phyloP scores from a whole-genome alignment of 1,140 invertebrate species.

The Ostrea denselamellosa region DNA sequence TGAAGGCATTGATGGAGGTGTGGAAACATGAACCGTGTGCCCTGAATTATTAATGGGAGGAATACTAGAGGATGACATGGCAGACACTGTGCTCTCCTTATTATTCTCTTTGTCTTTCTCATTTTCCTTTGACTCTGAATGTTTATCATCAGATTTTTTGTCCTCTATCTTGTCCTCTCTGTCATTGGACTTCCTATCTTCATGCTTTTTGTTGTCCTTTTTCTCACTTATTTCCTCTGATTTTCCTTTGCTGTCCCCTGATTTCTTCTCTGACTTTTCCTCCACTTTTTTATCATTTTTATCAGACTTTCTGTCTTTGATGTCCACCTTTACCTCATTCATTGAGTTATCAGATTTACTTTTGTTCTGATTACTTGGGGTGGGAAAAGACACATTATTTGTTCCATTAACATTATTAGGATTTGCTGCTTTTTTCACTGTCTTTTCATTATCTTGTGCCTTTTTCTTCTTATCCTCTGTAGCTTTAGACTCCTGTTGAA shows the following conservation, averaged over 20 bases:
- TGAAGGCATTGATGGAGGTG: slow-evolving; percentile 62
- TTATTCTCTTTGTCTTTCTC: slow-evolving; percentile 59
- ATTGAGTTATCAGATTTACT: slow-evolving; percentile 50
- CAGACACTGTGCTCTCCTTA: slow-evolving; percentile 43
- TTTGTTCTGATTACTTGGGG: slow-evolving; percentile 47
- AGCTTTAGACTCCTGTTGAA: slow-evolving; percentile 49
- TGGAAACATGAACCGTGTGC: slow-evolving; percentile 60
- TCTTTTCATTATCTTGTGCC: slow-evolving; percentile 49
- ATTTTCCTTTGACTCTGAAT: slow-evolving; percentile 39
- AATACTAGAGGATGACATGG: slow-evolving; percentile 58
- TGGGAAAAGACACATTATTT: slow-evolving; percentile 50
- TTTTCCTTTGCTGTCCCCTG: slow-evolving; percentile 44
- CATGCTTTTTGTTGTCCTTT: slow-evolving; percentile 33
- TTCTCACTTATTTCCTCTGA: slow-evolving; percentile 43
- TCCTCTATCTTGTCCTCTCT: slow-evolving; percentile 50
- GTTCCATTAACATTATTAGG: slow-evolving; percentile 48
- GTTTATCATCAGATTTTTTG: slow-evolving; percentile 53
- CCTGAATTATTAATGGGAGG: slow-evolving; percentile 68
- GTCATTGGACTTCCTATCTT: slow-evolving; percentile 45
- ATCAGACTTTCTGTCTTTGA: slow-evolving; percentile 60
- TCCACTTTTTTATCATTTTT: slow-evolving; percentile 53
- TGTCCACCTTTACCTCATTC: slow-evolving; percentile 44
- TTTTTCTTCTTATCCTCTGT: slow-evolving; percentile 50
- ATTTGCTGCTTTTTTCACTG: slow-evolving; percentile 43
- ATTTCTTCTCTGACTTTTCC: slow-evolving; percentile 39